Evolutionary conservation across 2,113 vertebrate genomes (phyloP).

Genomic region (Harpagus bidentatus): DNA sequence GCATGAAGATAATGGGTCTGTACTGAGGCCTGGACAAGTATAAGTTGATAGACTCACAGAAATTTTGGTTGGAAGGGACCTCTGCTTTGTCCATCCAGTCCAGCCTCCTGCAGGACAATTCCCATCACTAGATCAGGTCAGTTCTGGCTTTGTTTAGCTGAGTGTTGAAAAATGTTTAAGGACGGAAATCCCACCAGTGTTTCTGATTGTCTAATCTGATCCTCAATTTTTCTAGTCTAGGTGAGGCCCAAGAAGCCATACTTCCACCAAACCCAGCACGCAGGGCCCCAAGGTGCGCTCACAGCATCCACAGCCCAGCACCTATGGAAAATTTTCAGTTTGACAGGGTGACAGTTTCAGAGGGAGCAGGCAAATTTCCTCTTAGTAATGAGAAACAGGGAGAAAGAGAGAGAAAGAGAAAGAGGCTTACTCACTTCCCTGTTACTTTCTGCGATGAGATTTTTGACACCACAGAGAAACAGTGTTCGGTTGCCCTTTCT

Average conservation of each 20-base stretch:
- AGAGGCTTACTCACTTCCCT: neutral
- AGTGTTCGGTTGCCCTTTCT: neutral
- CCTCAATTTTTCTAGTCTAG: neutral
- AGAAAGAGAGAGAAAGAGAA: neutral
- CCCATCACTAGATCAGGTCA: neutral
- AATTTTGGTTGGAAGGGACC: neutral
- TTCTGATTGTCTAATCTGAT: neutral
- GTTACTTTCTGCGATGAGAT: neutral
- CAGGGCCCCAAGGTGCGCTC: neutral
- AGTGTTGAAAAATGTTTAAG: neutral
- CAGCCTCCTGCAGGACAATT: neutral
- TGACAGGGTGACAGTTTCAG: constrained; percentile 3
- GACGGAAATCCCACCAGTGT: neutral
- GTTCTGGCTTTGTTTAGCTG: neutral
- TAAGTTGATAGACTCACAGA: neutral
- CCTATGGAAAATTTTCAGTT: neutral
- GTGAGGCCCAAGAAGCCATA: neutral
- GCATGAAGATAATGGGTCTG: neutral
- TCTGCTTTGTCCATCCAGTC: neutral
- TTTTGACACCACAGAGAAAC: neutral
- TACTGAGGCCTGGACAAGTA: neutral
- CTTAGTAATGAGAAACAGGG: neutral
- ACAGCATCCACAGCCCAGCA: neutral
- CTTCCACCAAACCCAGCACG: neutral
- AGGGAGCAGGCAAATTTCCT: constrained; percentile 30